A percentile compares a stretch with the other conserved stretches of the same genome.
These are phyloP conservation scores for Octomys mimax DNA, from an alignment of 2,797 vertebrate species.

Conservation along the genomic window DNA sequence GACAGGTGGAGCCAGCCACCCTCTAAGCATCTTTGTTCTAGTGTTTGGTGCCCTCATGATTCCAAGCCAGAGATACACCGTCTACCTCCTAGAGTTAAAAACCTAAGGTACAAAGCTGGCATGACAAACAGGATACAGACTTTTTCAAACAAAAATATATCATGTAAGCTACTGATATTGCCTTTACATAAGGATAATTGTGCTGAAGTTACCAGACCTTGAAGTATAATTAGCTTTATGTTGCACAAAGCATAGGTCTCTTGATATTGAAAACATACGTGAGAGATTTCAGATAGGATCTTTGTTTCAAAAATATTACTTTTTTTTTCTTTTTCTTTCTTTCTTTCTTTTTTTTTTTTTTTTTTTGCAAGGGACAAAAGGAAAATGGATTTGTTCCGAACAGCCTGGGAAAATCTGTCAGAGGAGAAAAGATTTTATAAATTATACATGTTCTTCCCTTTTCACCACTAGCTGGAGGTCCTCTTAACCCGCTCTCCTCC, in stretches of 20 bases:
- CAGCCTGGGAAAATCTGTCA: background rate
- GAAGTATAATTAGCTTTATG: constrained; percentile 24
- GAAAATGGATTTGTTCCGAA: background rate
- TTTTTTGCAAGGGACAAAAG: background rate
- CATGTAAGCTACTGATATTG: background rate
- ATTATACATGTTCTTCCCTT: background rate
- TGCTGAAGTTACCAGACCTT: background rate
- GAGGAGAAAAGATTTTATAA: constrained; percentile 42
- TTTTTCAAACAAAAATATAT: background rate
- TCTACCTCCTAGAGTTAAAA: background rate
- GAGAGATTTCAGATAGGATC: constrained; percentile 2
- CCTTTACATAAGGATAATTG: constrained; percentile 39
- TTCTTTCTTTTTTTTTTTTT: background rate
- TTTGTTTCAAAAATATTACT: constrained; percentile 16
- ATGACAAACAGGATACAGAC: background rate
- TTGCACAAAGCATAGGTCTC: constrained; percentile 47
- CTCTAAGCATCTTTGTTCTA: background rate
- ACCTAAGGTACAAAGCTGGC: background rate
- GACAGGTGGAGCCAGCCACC: background rate
- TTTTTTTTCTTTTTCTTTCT: background rate
- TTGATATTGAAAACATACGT: background rate
- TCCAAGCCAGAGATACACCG: background rate
- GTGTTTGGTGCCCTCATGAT: background rate
- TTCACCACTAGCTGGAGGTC: background rate
- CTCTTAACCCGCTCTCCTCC: background rate